phyloP scores from a whole-genome alignment of 2,797 vertebrate genomes.

The Acrossocheilus fasciatus region DNA sequence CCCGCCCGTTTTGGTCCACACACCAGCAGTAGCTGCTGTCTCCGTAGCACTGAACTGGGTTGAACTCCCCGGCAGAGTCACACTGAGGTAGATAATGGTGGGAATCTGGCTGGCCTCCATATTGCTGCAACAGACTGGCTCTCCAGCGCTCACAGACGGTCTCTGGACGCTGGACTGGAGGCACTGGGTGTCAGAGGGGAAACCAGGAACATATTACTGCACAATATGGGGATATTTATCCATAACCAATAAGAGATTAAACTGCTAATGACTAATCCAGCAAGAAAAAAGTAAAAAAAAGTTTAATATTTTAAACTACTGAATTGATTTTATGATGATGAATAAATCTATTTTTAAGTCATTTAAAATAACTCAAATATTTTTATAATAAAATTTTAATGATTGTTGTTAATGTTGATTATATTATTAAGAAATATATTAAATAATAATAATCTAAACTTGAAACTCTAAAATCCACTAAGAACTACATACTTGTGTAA shows the following conservation, averaged over 20 bases:
- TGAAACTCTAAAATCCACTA: background rate
- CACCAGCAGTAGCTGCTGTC: conserved; percentile 85
- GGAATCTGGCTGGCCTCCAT: conserved; percentile 73
- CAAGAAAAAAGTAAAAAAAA: background rate
- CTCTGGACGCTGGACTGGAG: conserved; percentile 70
- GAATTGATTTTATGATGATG: background rate
- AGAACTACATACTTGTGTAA: background rate
- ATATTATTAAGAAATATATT: background rate
- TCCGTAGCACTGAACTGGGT: conserved; percentile 81
- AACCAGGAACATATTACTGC: background rate
- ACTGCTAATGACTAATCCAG: background rate
- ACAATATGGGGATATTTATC: background rate
- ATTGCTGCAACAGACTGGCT: conserved; percentile 78
- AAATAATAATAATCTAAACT: background rate
- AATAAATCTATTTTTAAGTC: background rate
- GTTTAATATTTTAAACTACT: background rate
- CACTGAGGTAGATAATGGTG: conserved; percentile 82
- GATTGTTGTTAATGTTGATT: background rate
- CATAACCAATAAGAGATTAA: conserved; percentile 1
- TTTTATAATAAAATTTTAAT: background rate
- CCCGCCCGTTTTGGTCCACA: conserved; percentile 85
- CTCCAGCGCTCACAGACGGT: conserved; percentile 83
- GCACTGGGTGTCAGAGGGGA: conserved; percentile 34
- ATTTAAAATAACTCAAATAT: no score
- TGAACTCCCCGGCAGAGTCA: conserved; percentile 77